phyloP scores from a whole-genome alignment of 2,888 invertebrate species.

The Melanostoma mellinum region DNA sequence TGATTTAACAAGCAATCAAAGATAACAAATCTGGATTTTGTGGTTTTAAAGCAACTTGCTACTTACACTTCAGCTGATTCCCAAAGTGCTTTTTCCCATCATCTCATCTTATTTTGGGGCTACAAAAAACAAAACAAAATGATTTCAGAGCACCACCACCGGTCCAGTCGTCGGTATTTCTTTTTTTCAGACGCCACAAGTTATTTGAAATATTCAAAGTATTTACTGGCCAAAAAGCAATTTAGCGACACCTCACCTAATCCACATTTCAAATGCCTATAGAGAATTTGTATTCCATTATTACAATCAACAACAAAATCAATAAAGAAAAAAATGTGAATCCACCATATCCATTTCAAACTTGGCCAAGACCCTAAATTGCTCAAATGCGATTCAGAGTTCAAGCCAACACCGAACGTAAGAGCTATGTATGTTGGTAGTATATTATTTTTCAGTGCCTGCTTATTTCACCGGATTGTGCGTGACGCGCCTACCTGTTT shows the following conservation, averaged over 20 bases:
- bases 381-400: slow-evolving; percentile 45
- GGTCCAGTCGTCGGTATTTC: slow-evolving; percentile 10
- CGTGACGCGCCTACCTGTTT: slow-evolving; percentile 63
- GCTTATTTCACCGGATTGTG: slow-evolving; percentile 42
- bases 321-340: not conserved
- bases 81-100: no score
- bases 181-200: slow-evolving; percentile 17
- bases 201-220: slow-evolving; percentile 56
- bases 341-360: slow-evolving; percentile 19
- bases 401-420: slow-evolving; percentile 44
- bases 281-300: no score
- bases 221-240: slow-evolving; percentile 18
- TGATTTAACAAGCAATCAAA: no score
- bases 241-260: slow-evolving; percentile 35
- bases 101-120: no score
- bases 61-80: no score
- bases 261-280: slow-evolving; percentile 19
- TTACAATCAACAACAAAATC: slow-evolving; percentile 14
- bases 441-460: slow-evolving; percentile 3
- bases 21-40: no score
- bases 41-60: no score
- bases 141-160: not conserved
- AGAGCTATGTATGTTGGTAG: slow-evolving; percentile 16
- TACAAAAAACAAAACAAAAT: not conserved
- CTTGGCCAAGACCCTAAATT: slow-evolving; percentile 68